Evolutionary conservation across 1,140 invertebrate species (phyloP), one percentile per base, ranked within the genome.

Genomic region (Lepidotrigona ventralis): DNA sequence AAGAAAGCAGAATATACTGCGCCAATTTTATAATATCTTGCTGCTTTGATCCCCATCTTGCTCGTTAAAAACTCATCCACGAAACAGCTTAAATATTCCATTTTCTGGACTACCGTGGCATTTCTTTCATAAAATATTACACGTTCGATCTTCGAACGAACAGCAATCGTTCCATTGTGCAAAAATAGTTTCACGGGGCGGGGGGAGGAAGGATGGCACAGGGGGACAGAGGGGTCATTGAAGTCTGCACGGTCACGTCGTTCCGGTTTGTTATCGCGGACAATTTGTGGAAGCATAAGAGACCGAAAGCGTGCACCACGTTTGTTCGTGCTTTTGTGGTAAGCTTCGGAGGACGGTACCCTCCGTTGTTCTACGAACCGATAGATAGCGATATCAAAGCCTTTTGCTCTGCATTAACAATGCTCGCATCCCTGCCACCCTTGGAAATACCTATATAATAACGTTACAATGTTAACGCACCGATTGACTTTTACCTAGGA

Each of bases 341-440:
- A 70, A 71, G 60, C 64, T 77, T 29, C 17, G 39, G 39, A 74
- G 70, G n/a, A 75, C 68, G 54, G 63, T 76, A 63, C 60, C 66
- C 76, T 69, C 56, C 12, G 60, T 76, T 73, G 81, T 83, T 80
- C 81, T 58, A 66, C 64, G 76, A 83, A 78, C 81, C 80, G 78
- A 81, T 89, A 89, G 90, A 91, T 91, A 91, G 84, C 80, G 26
- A 86, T 90, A 89, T 88, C 88, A 83, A 81, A 63, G 63, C 56
- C 71, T 75, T 76, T 77, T 79, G 51, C 71, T 74, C 54, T 73
- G 17, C 39, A 46, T 79, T 86, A 73, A 79, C 81, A 79, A 83
- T 79, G 63, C 29, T 80, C 63, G 9, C 29, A 46, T 23, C 60
- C n/a, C 14, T 74, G 19, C 26, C 51, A 19, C 29, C 60, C 19